Evolutionary conservation across 2,888 invertebrate species (phyloP).

Genomic region (Globia sparganii): DNA sequence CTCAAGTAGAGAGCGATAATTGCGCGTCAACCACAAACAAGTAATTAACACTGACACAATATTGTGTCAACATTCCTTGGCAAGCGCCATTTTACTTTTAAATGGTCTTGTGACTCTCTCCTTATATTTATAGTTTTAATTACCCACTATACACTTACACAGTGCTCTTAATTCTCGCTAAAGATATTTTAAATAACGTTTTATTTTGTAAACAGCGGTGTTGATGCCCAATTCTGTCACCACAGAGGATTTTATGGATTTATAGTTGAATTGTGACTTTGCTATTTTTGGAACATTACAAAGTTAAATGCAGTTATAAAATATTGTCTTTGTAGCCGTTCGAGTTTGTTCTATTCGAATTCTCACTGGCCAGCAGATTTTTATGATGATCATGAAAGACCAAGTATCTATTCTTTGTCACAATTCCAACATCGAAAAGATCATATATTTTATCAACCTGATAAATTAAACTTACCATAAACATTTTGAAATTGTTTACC

Average conservation of each 20-base stretch:
- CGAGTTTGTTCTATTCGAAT: too few species aligned
- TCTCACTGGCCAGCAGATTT: neutral
- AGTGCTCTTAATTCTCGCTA: conserved; percentile 50
- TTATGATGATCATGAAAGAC: too few species aligned
- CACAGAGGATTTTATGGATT: conserved; percentile 47
- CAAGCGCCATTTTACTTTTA: conserved; percentile 62
- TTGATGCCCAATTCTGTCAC: conserved; percentile 44
- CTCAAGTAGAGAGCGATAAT: conserved; percentile 31
- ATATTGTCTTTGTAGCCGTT: neutral
- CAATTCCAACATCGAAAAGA: neutral
- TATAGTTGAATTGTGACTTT: conserved; percentile 22
- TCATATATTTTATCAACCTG: neutral
- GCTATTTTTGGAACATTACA: conserved; percentile 2
- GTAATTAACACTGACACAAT: conserved; percentile 64
- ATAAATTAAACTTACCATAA: neutral
- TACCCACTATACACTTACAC: conserved; percentile 31
- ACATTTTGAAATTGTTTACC: conserved; percentile 3
- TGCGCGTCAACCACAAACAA: conserved; percentile 51
- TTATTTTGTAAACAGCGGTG: conserved; percentile 42
- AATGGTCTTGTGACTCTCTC: conserved; percentile 49
- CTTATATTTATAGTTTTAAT: conserved; percentile 66
- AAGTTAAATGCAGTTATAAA: neutral
- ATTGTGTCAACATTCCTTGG: conserved; percentile 62
- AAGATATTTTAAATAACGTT: conserved; percentile 47
- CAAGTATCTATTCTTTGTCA: too few species aligned